These are phyloP conservation scores for Anorthoa munda DNA, from an alignment of 2,888 invertebrate species.

Conservation along the genomic window DNA sequence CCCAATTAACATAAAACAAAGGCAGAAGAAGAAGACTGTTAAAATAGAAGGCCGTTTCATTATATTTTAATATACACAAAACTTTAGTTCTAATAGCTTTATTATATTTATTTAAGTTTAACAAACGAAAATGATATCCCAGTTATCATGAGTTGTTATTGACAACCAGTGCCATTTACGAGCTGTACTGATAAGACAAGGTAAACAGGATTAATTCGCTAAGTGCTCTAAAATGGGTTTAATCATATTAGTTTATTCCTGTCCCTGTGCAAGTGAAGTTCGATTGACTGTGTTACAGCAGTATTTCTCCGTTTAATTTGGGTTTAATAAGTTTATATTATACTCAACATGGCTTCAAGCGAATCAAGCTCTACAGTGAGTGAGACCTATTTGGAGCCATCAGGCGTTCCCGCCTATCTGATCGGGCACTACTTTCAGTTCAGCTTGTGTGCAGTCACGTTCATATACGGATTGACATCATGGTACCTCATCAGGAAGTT, in stretches of 20 bases:
- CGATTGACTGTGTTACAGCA: neutral
- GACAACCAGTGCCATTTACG: conserved; percentile 3
- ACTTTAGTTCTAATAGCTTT: too few species aligned
- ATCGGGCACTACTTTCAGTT: neutral
- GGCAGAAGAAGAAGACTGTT: too few species aligned
- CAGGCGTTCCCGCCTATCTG: neutral
- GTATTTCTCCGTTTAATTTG: too few species aligned
- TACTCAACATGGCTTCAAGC: neutral
- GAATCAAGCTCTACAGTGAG: neutral
- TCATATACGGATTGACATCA: conserved; percentile 22
- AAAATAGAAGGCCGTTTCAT: too few species aligned
- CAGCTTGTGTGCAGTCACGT: neutral
- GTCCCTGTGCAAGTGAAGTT: neutral
- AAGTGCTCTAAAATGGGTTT: conserved; percentile 10
- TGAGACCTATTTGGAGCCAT: neutral
- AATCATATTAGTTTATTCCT: conserved; percentile 11
- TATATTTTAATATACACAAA: too few species aligned
- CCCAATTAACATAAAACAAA: too few species aligned
- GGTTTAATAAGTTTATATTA: too few species aligned
- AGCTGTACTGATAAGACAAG: conserved; percentile 12
- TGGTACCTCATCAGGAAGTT: conserved; percentile 33
- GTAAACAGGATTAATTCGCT: conserved; percentile 12
- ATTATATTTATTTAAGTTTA: too few species aligned
- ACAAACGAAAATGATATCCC: neutral
- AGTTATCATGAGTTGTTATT: conserved; percentile 5